Evolutionary conservation across 2,888 invertebrate species (phyloP).

Genomic region (Julus scandinavius): DNA sequence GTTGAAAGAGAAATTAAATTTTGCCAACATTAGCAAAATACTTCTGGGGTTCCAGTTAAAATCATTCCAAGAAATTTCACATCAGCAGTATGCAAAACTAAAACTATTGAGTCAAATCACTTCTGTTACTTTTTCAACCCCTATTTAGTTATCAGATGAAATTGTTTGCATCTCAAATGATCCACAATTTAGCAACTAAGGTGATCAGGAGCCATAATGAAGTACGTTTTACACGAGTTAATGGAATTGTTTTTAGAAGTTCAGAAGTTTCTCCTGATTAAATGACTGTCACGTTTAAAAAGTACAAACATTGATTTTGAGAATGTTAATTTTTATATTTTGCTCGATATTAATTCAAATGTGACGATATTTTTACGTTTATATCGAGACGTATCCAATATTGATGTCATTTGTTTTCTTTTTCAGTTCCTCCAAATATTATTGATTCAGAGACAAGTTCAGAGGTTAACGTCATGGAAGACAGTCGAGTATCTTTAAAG

Average conservation of each 20-base stretch:
- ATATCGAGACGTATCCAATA: neutral
- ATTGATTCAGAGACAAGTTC: constrained; percentile 89
- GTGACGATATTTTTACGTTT: too few species aligned
- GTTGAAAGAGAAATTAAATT: too few species aligned
- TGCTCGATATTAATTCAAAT: too few species aligned
- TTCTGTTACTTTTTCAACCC: neutral
- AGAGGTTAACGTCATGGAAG: constrained; percentile 91
- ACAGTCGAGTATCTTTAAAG: constrained; percentile 85
- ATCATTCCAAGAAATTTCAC: neutral
- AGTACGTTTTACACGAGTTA: too few species aligned
- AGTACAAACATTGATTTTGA: neutral
- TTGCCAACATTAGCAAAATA: too few species aligned
- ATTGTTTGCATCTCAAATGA: too few species aligned
- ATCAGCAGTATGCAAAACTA: neutral
- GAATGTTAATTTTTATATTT: too few species aligned
- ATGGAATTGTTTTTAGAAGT: too few species aligned
- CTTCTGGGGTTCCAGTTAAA: neutral
- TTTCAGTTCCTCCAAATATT: constrained; percentile 88
- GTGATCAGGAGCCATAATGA: neutral
- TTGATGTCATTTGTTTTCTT: constrained; percentile 17
- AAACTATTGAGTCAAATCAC: neutral
- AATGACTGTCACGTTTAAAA: neutral
- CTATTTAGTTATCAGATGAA: too few species aligned
- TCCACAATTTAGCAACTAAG: neutral
- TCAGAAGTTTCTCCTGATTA: too few species aligned